Percentiles rank a stretch among this genome's conserved stretches.
These are phyloP conservation scores for Encarsia formosa DNA, from an alignment of 2,888 invertebrate species.

Conservation along the genomic window DNA sequence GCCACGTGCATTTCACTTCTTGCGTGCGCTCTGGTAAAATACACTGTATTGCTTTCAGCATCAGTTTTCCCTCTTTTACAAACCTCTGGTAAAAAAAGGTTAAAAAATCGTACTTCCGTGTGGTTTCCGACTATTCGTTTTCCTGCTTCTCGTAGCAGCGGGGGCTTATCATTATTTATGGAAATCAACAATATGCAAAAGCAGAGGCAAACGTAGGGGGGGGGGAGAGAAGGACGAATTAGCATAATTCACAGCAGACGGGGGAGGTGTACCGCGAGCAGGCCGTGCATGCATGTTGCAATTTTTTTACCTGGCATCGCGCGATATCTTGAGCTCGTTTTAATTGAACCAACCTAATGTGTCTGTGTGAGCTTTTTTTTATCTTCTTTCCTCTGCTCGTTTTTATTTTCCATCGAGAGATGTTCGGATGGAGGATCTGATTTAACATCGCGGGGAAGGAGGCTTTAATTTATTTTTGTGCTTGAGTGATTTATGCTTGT, in stretches of 20 bases:
- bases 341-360: no score
- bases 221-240: conserved; percentile 2
- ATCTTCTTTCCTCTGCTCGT: no score
- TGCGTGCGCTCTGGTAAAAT: conserved; percentile 18
- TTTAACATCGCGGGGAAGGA: no score
- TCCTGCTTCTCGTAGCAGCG: neutral
- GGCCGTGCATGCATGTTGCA: neutral
- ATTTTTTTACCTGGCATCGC: no score
- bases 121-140: neutral
- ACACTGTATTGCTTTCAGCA: conserved; percentile 24
- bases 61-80: neutral
- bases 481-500: no score
- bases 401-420: no score
- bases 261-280: neutral
- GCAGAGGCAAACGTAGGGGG: neutral
- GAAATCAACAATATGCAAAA: conserved; percentile 24
- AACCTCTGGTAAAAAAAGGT: no score
- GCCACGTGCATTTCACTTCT: conserved; percentile 25
- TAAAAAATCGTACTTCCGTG: neutral
- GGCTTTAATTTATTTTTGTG: no score
- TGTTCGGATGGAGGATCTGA: no score
- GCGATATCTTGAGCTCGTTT: no score
- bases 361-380: no score
- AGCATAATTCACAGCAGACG: conserved; percentile 21
- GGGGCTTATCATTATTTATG: conserved; percentile 27